These are phyloP conservation scores for Myathropa florea DNA, from an alignment of 2,888 invertebrate species.

Conservation along the genomic window DNA sequence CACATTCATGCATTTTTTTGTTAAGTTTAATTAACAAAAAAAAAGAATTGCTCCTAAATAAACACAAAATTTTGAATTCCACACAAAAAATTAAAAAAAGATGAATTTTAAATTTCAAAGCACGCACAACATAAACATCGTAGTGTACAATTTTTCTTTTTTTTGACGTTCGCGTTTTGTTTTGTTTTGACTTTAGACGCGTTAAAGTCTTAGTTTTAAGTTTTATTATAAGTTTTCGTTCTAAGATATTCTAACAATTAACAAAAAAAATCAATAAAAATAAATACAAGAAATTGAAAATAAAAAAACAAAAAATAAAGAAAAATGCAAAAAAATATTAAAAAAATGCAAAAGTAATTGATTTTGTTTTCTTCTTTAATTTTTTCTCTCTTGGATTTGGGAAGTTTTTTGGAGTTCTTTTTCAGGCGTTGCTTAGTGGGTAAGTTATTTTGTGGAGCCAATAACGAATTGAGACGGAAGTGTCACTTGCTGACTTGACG, in stretches of 20 bases:
- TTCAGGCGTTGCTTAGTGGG: background rate
- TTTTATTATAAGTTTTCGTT: background rate
- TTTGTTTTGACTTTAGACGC: background rate
- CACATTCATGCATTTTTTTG: background rate
- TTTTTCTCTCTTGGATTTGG: background rate
- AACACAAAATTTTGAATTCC: too few relatives aligned
- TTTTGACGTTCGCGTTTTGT: background rate
- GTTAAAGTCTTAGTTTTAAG: background rate
- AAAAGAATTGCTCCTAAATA: too few relatives aligned
- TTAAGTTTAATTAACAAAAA: background rate
- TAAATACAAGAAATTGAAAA: slow-evolving; percentile 26
- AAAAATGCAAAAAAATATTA: background rate
- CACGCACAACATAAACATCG: background rate
- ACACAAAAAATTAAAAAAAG: background rate
- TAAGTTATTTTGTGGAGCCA: background rate
- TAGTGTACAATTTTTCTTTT: background rate
- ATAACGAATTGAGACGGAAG: too few relatives aligned
- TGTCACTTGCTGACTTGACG: too few relatives aligned
- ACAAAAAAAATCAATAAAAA: slow-evolving; percentile 39
- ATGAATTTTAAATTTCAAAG: background rate
- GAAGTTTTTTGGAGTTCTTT: background rate
- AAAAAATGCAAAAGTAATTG: background rate
- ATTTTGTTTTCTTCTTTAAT: too few relatives aligned
- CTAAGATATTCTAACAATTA: slow-evolving; percentile 10
- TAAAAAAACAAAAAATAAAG: slow-evolving; percentile 14